These are phyloP conservation scores for Opisthograptis luteolata DNA, from an alignment of 2,888 invertebrate genomes.

Conservation along the genomic window DNA sequence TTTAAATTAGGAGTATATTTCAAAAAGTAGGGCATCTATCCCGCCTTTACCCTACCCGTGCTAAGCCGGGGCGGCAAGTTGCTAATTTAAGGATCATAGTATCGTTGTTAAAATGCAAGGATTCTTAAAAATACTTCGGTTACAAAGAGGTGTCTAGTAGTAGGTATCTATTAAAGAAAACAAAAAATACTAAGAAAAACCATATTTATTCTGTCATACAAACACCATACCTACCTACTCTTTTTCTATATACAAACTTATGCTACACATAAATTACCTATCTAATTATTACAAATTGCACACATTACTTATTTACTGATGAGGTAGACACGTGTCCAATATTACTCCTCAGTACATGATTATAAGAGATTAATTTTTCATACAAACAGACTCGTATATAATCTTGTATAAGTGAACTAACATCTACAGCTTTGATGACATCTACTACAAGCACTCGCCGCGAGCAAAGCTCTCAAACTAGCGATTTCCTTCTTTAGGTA, in stretches of 20 bases:
- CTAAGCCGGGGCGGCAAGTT: too few relatives aligned
- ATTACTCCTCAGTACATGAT: not conserved
- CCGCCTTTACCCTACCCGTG: too few relatives aligned
- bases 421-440: constrained; percentile 46
- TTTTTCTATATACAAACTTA: constrained; percentile 3
- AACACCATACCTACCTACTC: not conserved
- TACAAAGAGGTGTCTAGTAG: too few relatives aligned
- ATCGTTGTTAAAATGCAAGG: too few relatives aligned
- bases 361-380: not conserved
- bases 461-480: constrained; percentile 51
- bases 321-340: constrained; percentile 5
- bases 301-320: not conserved
- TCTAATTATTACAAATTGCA: constrained; percentile 11
- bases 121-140: not conserved
- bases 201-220: not conserved
- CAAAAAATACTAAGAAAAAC: too few relatives aligned
- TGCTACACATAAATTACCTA: not conserved
- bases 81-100: too few relatives aligned
- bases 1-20: too few relatives aligned
- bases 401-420: not conserved
- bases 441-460: constrained; percentile 43
- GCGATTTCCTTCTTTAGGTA: constrained; percentile 82
- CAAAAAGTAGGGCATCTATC: too few relatives aligned
- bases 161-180: too few relatives aligned
- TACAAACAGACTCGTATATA: constrained; percentile 2